Conservation (phyloP, 2,113 vertebrate species). For the Myiozetetes cayanensis region DNA sequence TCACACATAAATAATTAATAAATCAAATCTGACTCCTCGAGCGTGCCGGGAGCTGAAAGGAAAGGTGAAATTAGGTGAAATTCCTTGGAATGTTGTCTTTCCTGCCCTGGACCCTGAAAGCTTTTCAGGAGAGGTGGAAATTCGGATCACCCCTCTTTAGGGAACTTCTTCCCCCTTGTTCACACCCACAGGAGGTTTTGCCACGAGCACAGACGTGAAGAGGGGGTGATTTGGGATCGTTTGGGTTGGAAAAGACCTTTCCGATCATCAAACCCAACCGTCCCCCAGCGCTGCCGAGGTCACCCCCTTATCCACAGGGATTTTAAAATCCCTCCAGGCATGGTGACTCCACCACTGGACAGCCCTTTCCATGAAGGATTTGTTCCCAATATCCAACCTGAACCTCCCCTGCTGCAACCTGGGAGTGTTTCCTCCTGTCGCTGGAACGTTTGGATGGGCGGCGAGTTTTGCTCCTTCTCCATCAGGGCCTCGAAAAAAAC, state of each 20-base stretch:
- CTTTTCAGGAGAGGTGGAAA: neutral
- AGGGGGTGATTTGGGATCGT: neutral
- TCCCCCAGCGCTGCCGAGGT: neutral
- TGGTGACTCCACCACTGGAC: neutral
- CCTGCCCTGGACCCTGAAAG: neutral
- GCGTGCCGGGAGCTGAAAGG: neutral
- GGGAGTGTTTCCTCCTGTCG: neutral
- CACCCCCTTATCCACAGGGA: neutral
- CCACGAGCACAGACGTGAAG: fast-evolving
- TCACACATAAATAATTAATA: neutral
- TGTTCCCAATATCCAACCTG: neutral
- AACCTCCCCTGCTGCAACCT: fast-evolving
- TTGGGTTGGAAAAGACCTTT: neutral
- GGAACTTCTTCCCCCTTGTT: neutral
- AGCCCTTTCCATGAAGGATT: neutral
- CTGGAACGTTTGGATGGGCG: neutral
- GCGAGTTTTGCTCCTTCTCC: neutral
- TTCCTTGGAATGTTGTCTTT: neutral
- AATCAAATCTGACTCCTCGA: neutral
- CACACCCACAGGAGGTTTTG: neutral
- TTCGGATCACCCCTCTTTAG: neutral
- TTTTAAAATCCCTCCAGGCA: neutral
- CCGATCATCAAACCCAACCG: neutral
- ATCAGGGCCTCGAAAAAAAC: neutral
- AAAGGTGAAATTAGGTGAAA: too few relatives aligned